These are phyloP conservation scores for Dendroctonus valens DNA, from an alignment of 1,140 invertebrate genomes.

Conservation along the genomic window DNA sequence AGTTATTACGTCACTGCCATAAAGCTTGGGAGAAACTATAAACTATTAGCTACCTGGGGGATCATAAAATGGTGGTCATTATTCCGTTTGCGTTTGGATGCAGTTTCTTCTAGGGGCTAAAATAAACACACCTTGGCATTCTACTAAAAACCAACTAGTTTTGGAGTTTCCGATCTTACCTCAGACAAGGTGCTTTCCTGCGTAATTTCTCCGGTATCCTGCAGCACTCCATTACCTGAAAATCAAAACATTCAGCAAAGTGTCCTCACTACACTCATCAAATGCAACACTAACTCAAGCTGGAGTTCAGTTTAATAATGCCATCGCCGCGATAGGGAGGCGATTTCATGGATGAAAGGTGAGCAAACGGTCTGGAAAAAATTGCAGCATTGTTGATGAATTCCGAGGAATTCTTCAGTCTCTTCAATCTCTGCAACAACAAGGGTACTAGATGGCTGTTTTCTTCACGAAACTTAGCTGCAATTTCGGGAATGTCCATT, in stretches of 20 bases:
- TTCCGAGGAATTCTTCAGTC: constrained; percentile 59
- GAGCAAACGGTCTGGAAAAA: constrained; percentile 58
- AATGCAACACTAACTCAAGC: constrained; percentile 12
- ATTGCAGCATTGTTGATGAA: constrained; percentile 33
- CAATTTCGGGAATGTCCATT: constrained; percentile 95
- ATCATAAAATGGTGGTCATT: too few relatives aligned
- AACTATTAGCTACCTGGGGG: too few relatives aligned
- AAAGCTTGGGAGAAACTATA: too few relatives aligned
- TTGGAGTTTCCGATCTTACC: not conserved
- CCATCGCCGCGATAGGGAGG: constrained; percentile 41
- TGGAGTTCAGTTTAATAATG: constrained; percentile 29
- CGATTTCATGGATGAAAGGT: constrained; percentile 52
- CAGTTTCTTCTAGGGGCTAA: not conserved
- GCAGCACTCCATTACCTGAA: constrained; percentile 9
- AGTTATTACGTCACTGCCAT: too few relatives aligned
- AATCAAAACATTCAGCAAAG: not conserved
- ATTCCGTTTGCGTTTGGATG: not conserved
- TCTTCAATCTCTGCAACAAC: constrained; percentile 79
- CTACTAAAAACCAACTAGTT: too few relatives aligned
- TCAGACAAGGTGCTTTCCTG: not conserved
- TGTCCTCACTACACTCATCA: too few relatives aligned
- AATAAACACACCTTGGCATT: not conserved
- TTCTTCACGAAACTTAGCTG: constrained; percentile 83
- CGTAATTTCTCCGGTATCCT: too few relatives aligned
- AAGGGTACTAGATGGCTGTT: constrained; percentile 84